Percentiles rank a stretch among this genome's conserved stretches.
These are phyloP conservation scores for Myotis findleyi DNA, from an alignment of 2,797 vertebrate genomes.

Conservation along the genomic window DNA sequence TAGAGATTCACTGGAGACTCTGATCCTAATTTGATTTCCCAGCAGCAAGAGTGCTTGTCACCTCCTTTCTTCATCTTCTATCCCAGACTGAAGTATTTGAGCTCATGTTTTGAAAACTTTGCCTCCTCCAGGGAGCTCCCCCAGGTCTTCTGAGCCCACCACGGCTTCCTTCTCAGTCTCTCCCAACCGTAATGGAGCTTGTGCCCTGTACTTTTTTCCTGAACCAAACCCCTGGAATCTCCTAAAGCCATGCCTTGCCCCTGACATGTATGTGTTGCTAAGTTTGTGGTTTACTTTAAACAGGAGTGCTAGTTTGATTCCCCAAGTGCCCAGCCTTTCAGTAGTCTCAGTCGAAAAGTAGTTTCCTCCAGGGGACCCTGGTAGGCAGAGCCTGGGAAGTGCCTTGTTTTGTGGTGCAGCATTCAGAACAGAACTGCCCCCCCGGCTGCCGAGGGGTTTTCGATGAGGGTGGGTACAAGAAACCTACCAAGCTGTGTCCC, in stretches of 20 bases:
- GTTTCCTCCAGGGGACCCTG: not conserved
- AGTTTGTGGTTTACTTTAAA: not conserved
- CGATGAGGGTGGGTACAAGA: not conserved
- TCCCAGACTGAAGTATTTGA: not conserved
- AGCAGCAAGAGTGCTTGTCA: not conserved
- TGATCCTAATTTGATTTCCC: not conserved
- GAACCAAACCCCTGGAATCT: not conserved
- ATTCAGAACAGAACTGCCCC: not conserved
- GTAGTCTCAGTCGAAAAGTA: not conserved
- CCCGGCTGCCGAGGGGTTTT: not conserved
- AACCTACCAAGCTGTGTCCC: not conserved
- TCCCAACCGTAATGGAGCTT: not conserved
- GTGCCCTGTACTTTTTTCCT: not conserved
- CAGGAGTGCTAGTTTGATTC: not conserved
- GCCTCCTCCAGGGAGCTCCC: not conserved
- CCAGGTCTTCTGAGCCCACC: not conserved
- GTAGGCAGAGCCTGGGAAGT: not conserved
- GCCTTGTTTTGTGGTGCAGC: not conserved
- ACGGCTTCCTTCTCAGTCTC: not conserved
- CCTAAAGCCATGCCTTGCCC: not conserved
- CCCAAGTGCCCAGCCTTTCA: too few species aligned
- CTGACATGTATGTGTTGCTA: not conserved
- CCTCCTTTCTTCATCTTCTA: not conserved
- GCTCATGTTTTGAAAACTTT: not conserved
- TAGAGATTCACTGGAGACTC: not conserved